Evolutionary conservation across 2,797 vertebrate species (phyloP), one percentile per base, ranked within the genome.

Genomic region (Siniperca undulata): DNA sequence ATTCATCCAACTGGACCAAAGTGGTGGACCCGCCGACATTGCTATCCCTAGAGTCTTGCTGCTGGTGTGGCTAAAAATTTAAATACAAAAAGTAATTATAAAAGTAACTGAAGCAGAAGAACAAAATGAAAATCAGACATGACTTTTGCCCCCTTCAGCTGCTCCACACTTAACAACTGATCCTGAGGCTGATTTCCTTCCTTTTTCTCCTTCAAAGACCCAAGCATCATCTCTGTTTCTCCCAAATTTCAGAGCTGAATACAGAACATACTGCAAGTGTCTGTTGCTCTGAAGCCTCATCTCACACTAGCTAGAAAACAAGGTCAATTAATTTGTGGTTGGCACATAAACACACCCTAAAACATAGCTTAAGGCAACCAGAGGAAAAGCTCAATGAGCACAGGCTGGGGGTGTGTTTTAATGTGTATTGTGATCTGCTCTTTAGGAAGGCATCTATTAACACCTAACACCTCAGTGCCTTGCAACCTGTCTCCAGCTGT

Each of bases 391-490:
- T 82, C 61, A 76, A 65, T 53, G 70, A 74, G 67, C 58, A 17
- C 34, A 36, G 64, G 44, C 38, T 20, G 44, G 17, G 62, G 72
- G 65, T 7, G 64, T 74, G 82, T 84, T 92, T 88, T 83, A 88
- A 84, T 86, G 86, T 88, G 85, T 84, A 79, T 85, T 86, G 86
- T 83, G 89, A 92, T 90, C 85, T 56, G 70, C 82, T 91, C 88
- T 93, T 94, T 90, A 95, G 89, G 88, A 94, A 94, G 87, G 61
- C 86, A 76, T 95, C 94, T 81, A 88, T 95, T 95, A 92, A 86
- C 94, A 95, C 93, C 89, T 94, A 93, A 92, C 40, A 90, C 88
- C 80, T 89, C 77, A n/a, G n/a, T 79, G 86, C 87, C 86, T 90
- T 90, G 79, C 79, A 93, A 87, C 81, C 87, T 91, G 91, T 79